Evolutionary conservation across 2,888 invertebrate species (phyloP).

Genomic region (Ernsta delagoae): DNA sequence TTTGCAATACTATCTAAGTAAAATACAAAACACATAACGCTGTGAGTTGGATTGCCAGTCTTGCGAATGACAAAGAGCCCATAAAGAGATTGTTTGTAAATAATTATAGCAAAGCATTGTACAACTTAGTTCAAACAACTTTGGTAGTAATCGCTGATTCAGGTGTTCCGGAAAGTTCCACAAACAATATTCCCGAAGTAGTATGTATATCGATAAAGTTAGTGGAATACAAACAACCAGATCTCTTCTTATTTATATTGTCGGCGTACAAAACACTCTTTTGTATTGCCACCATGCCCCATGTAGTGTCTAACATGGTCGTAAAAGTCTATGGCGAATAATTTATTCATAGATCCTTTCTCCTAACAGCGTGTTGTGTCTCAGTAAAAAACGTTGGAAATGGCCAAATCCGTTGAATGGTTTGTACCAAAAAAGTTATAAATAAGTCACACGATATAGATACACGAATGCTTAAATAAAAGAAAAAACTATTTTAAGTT

Average conservation of each 20-base stretch:
- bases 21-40: too few relatives aligned
- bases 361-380: slow-evolving; percentile 33
- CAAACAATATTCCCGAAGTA: not conserved
- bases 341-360: slow-evolving; percentile 38
- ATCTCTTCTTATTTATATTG: slow-evolving; percentile 25
- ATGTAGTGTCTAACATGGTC: slow-evolving; percentile 18
- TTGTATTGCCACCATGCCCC: slow-evolving; percentile 25
- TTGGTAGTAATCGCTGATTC: not conserved
- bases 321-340: slow-evolving; percentile 35
- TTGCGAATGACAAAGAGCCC: too few relatives aligned
- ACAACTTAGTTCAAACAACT: not conserved
- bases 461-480: too few relatives aligned
- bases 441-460: too few relatives aligned
- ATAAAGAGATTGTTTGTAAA: too few relatives aligned
- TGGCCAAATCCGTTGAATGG: slow-evolving; percentile 7
- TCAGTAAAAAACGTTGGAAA: slow-evolving; percentile 9
- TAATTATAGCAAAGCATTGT: not conserved
- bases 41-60: too few relatives aligned
- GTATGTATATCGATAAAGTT: not conserved
- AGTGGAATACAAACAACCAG: not conserved
- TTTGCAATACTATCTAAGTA: too few relatives aligned
- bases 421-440: not conserved
- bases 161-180: not conserved
- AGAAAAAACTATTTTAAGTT: too few relatives aligned
- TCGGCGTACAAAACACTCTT: slow-evolving; percentile 11